Percentiles rank a stretch among this genome's conserved stretches.
Conservation (phyloP, 2,888 invertebrate genomes). For the Athripsodes cinereus region DNA sequence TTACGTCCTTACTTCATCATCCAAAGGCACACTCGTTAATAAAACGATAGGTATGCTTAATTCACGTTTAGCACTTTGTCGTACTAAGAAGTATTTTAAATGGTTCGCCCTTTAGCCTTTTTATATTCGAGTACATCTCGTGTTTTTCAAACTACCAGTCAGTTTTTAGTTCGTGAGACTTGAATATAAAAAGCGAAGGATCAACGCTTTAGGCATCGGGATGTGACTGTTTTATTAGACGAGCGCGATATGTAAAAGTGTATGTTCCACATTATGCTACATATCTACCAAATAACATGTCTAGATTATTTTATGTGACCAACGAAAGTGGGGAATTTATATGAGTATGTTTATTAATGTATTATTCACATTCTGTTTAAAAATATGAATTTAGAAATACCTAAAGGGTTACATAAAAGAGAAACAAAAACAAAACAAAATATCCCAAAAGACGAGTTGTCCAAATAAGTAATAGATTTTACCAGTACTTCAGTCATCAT, state of each 20-base stretch:
- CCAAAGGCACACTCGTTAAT: background rate
- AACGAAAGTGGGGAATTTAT: too few species aligned
- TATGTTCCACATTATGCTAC: too few species aligned
- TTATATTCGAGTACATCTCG: background rate
- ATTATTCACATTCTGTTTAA: too few species aligned
- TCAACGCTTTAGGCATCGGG: background rate
- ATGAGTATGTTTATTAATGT: too few species aligned
- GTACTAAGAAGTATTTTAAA: background rate
- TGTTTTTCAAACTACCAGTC: background rate
- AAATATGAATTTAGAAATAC: too few species aligned
- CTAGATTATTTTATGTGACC: too few species aligned
- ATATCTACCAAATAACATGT: too few species aligned
- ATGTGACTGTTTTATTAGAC: slow-evolving; percentile 1
- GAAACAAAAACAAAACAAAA: too few species aligned
- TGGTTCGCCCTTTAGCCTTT: background rate
- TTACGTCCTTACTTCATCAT: background rate
- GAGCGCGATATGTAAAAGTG: background rate
- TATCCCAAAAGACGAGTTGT: too few species aligned
- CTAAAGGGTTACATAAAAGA: too few species aligned
- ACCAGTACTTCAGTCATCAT: too few species aligned
- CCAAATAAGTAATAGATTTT: too few species aligned
- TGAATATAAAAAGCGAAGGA: background rate
- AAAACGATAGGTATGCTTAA: background rate
- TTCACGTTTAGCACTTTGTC: background rate
- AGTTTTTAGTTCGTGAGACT: background rate